Base-by-base conservation (phyloP, 2,113 vertebrate species). In the Mesocricetus auratus region DNA sequence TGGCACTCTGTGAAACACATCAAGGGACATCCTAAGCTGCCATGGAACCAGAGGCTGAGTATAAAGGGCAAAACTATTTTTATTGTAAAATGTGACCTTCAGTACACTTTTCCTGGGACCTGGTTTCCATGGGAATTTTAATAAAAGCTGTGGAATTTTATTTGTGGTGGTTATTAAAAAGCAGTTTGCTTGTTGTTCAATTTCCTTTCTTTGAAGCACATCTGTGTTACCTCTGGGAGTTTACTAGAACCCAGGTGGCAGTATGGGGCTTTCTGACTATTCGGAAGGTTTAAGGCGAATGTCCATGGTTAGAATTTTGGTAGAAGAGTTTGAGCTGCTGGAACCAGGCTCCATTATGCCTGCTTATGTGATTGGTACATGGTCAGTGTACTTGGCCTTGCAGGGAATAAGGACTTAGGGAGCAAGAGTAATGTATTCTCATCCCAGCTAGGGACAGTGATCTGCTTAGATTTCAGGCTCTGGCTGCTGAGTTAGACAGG, bases 91-190 rank as follows among this genome's bases (percentile, higher is more conserved):
- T 81, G 12, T 90, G 36, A 7, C 77, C 90, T 90, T 53, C 36
- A 4, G 16, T 60, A 86, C 17, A n/a, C 19, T 42, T 56, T 56
- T 24, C 33, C 29, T 1, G 3, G 58, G 77, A 47, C 36, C 22
- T 94, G 90, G 50, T 94, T 94, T 93, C 56, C 77, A 42, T 39
- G 68, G 22, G 22, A 5, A 53, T 31, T 77, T 75, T 68, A 96
- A 91, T 86, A 82, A 96, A 96, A 93, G 24, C 16, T 12, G 71
- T 64, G 10, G 12, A 86, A 13, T 62, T 92, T 74, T n/a, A 31
- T 68, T 90, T 92, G 60, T 16, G 17, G 22, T 66, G 73, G 50
- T 86, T 15, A 1, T 90, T 11, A 11, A 77, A 88, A 13, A 45
- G 36, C 10, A 42, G 11, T 69, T 58, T 87, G 10, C 17, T 93